Conservation (phyloP, 2,113 vertebrate genomes). For the Setophaga coronata region DNA sequence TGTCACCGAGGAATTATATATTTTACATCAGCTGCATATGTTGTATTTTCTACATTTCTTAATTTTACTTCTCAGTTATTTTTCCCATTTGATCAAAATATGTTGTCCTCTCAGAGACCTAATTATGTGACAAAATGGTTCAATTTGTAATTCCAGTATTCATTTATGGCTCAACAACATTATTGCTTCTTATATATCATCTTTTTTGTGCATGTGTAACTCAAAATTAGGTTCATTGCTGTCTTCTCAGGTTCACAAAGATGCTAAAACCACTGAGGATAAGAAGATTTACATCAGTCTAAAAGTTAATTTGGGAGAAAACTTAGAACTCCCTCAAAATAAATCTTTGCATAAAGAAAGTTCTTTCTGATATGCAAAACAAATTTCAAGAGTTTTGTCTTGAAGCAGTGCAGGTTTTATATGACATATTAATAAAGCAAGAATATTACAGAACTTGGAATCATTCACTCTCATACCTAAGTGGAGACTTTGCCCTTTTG, state of each 20-base stretch:
- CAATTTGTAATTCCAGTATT: not conserved
- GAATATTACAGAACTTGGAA: not conserved
- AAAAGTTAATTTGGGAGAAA: not conserved
- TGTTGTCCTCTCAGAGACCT: not conserved
- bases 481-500: not conserved
- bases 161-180: not conserved
- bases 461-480: not conserved
- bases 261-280: not conserved
- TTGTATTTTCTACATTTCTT: not conserved
- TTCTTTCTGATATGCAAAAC: not conserved
- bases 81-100: not conserved
- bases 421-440: not conserved
- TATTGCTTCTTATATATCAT: not conserved
- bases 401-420: not conserved
- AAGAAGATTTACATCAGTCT: not conserved
- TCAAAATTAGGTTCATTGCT: not conserved
- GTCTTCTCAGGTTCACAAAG: not conserved
- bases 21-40: not conserved
- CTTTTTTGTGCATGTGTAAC: not conserved
- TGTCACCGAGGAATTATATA: not conserved
- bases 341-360: not conserved
- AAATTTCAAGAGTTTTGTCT: not conserved
- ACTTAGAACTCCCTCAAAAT: not conserved
- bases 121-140: not conserved
- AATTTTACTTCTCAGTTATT: not conserved